A percentile compares a stretch with the other conserved stretches of the same genome.
Evolutionary conservation across 2,113 vertebrate genomes (phyloP).

Genomic region (Cyprinodon brontotheroides): DNA sequence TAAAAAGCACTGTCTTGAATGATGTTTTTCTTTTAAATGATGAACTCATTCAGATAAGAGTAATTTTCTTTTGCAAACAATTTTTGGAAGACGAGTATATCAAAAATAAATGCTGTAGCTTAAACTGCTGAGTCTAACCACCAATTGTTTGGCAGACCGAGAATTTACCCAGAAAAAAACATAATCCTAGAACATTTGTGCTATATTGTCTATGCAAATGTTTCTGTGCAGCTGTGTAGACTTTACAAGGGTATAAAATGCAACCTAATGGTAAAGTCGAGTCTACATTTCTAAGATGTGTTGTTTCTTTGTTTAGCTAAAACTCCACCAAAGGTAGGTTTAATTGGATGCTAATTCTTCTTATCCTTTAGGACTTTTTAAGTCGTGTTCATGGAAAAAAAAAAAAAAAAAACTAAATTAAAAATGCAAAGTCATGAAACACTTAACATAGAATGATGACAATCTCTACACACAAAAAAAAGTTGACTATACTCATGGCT

Average conservation of each 20-base stretch:
- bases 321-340: background rate
- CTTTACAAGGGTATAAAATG: too few relatives aligned
- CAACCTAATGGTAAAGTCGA: too few relatives aligned
- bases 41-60: background rate
- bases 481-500: slow-evolving; percentile 4
- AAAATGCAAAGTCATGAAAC: background rate
- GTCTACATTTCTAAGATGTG: too few relatives aligned
- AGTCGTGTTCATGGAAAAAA: too few relatives aligned
- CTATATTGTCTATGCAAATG: too few relatives aligned
- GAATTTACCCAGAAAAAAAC: too few relatives aligned
- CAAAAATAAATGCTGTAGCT: too few relatives aligned
- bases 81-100: too few relatives aligned
- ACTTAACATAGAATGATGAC: slow-evolving; percentile 8
- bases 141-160: too few relatives aligned
- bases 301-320: background rate
- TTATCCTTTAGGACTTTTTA: background rate
- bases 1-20: background rate
- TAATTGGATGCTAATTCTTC: background rate
- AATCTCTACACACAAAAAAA: slow-evolving; percentile 26
- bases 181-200: too few relatives aligned
- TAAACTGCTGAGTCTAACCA: too few relatives aligned
- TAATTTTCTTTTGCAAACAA: background rate
- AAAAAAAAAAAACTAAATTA: background rate
- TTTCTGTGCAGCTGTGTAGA: too few relatives aligned
- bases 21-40: background rate